Evolutionary conservation across 2,888 invertebrate species (phyloP), one percentile per base, ranked within the genome.

Genomic region (Kryphioiulus occultus): DNA sequence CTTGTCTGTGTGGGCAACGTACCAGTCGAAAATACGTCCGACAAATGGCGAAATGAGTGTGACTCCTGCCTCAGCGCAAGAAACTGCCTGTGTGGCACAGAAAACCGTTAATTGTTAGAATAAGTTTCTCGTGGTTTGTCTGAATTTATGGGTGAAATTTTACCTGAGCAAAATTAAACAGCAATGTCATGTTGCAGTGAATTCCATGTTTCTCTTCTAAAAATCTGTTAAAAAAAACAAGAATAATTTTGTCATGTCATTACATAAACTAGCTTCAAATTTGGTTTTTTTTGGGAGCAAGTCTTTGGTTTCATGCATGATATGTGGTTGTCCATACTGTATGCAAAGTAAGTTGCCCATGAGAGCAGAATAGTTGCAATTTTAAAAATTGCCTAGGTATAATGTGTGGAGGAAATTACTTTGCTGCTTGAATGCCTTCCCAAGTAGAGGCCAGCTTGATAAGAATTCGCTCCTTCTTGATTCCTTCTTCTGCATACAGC

Each of bases 31-130:
- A 92, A 99, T 99, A 90, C 99, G 95, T 19, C 99, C 99, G 87
- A 99, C 99, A 93, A 99, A 99, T 15, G 99, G 99, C 5, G 99
- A 99, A 91, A 99, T 99, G 68, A 99, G 94, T 1, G 99, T 99
- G 0, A 98, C 99, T 87, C 96, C 96, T 42, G 99, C 99, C 92
- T 99, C 98, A 22, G 99, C 99, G 93, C 99, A 99, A 0, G 99
- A 99, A 68, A 99, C 96, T 2, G 99, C 99, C 92, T 93, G 88
- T 5, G n/a, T 30, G 10, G n/a, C 22, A 83, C 26, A 78, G 15
- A 68, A 86, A 17, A 30, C 19, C 30, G 7, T 35, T 7, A 35
- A 35, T 2, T 7, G 35, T 86, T 86, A 39, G 17, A 86, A 85
- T 5, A 19, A 35, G 47, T 4, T 19, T n/a, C n/a, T n/a, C n/a